These are phyloP conservation scores for Elaphurus davidianus DNA, from an alignment of 2,113 vertebrate species.

Conservation along the genomic window DNA sequence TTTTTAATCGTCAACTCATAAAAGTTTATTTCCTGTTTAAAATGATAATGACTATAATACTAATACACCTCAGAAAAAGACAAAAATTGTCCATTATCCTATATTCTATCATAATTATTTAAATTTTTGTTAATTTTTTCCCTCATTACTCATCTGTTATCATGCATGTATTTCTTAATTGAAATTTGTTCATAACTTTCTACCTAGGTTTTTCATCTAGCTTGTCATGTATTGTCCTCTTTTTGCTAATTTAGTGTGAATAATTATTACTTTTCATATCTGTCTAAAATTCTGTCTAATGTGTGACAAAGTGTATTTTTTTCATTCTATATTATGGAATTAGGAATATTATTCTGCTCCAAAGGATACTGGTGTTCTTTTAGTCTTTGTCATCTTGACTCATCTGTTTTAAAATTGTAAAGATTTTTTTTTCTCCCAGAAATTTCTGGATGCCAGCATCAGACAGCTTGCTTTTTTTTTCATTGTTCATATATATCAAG, in stretches of 20 bases:
- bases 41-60: neutral
- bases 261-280: neutral
- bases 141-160: neutral
- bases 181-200: conserved; percentile 20
- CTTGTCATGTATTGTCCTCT: neutral
- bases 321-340: neutral
- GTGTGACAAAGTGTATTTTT: neutral
- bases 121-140: neutral
- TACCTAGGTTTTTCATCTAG: conserved; percentile 19
- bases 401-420: neutral
- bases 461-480: neutral
- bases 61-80: neutral
- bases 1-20: neutral
- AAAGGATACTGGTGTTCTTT: neutral
- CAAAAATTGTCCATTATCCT: neutral
- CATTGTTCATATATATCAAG: neutral
- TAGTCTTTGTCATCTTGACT: neutral
- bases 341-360: neutral
- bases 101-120: neutral
- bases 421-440: conserved; percentile 5
- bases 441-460: neutral
- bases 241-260: conserved; percentile 19
- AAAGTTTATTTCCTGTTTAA: conserved; percentile 15
- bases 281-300: neutral
- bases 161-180: neutral